These are phyloP conservation scores for Crepidodera aurea DNA, from an alignment of 2,888 invertebrate species.

Conservation along the genomic window DNA sequence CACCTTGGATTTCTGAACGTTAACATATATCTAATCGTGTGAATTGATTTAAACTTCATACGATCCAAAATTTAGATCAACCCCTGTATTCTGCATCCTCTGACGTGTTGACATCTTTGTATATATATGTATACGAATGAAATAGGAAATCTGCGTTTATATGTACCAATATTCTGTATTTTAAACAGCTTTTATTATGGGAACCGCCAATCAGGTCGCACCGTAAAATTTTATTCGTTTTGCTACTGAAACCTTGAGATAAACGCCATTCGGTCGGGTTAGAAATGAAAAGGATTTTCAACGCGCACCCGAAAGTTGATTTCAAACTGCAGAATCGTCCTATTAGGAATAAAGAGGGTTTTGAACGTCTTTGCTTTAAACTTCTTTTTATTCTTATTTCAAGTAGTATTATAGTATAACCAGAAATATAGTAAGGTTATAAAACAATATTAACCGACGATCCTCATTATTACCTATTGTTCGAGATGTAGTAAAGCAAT, in stretches of 20 bases:
- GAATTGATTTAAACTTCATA: too few species aligned
- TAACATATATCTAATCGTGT: too few species aligned
- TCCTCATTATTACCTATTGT: too few species aligned
- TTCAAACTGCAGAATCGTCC: neutral
- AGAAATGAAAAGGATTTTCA: neutral
- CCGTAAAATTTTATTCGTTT: conserved; percentile 23
- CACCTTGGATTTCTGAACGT: too few species aligned
- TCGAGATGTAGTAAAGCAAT: too few species aligned
- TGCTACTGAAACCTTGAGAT: conserved; percentile 14
- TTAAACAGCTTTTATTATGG: conserved; percentile 27
- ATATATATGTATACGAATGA: conserved; percentile 18
- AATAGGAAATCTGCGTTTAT: conserved; percentile 30
- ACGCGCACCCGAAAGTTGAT: neutral
- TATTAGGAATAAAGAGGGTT: neutral
- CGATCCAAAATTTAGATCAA: neutral
- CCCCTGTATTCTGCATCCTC: conserved; percentile 2
- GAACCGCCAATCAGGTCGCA: conserved; percentile 7
- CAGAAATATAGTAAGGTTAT: too few species aligned
- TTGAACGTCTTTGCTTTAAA: neutral
- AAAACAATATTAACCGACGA: too few species aligned
- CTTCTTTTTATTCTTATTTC: too few species aligned
- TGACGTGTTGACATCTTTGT: conserved; percentile 34
- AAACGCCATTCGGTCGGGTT: conserved; percentile 7
- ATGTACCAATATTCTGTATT: conserved; percentile 24
- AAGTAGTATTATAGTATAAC: too few species aligned